phyloP scores from a whole-genome alignment of 2,888 invertebrate species.

The Octonoba sinensis region DNA sequence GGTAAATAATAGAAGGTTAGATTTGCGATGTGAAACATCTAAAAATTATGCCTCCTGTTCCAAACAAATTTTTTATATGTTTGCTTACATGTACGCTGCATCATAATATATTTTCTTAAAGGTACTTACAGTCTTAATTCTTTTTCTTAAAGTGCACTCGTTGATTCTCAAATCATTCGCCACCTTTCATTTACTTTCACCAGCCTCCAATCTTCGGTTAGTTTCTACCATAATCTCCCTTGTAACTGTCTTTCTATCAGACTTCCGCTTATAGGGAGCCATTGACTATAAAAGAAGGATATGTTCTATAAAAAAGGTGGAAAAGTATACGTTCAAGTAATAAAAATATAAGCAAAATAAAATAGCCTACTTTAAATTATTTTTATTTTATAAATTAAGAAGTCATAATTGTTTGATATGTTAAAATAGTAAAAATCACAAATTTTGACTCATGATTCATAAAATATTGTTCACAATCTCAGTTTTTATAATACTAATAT shows the following conservation, averaged over 20 bases:
- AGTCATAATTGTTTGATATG: not conserved
- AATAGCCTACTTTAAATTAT: constrained; percentile 13
- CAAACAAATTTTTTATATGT: constrained; percentile 3
- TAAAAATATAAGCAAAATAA: constrained; percentile 18
- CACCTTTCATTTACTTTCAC: constrained; percentile 15
- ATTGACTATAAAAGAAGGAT: not conserved
- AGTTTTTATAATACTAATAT: no score
- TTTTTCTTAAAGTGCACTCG: constrained; percentile 21
- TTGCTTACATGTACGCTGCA: constrained; percentile 9
- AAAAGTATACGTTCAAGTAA: not conserved
- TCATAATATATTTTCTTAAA: constrained; percentile 8
- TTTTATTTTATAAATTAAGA: constrained; percentile 13
- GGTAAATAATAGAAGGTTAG: constrained; percentile 1
- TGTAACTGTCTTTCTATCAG: constrained; percentile 7
- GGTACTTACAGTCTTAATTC: constrained; percentile 6
- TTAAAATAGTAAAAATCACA: not conserved
- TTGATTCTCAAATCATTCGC: constrained; percentile 21
- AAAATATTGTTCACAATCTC: constrained; percentile 13
- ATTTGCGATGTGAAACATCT: constrained; percentile 14
- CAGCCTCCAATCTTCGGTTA: constrained; percentile 12
- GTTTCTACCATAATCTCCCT: constrained; percentile 6
- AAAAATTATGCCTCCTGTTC: constrained; percentile 12
- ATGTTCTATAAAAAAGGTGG: not conserved
- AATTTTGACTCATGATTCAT: constrained; percentile 10
- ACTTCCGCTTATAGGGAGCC: constrained; percentile 8